Evolutionary conservation across 2,797 vertebrate species (phyloP).

Genomic region (Propithecus perrieri): DNA sequence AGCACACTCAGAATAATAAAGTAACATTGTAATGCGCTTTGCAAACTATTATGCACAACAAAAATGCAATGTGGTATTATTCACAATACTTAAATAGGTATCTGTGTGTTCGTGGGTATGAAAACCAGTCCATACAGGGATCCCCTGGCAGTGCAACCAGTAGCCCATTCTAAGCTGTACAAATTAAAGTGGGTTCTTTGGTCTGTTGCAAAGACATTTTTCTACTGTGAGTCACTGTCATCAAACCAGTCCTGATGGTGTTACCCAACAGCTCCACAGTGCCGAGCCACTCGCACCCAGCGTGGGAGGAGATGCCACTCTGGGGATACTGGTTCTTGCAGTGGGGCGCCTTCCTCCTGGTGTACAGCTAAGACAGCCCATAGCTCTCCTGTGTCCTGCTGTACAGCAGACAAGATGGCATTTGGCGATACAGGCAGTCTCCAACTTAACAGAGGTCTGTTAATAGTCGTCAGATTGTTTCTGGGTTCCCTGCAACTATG

Average conservation of each 20-base stretch:
- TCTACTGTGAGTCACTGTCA: background rate
- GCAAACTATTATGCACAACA: background rate
- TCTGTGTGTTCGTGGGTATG: background rate
- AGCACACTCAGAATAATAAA: constrained; percentile 10
- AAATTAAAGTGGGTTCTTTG: background rate
- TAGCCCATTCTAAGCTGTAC: background rate
- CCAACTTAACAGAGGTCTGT: background rate
- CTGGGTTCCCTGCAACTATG: background rate
- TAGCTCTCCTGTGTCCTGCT: background rate
- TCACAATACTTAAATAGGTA: background rate
- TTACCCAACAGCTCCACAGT: background rate
- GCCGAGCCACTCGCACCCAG: background rate
- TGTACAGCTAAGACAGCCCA: background rate
- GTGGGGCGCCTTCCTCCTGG: fast-evolving
- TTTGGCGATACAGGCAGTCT: background rate
- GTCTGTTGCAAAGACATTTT: background rate
- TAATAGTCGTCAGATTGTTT: background rate
- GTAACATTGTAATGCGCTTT: background rate
- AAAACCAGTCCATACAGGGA: background rate
- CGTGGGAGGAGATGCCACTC: background rate
- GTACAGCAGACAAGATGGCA: background rate
- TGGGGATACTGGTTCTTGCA: background rate
- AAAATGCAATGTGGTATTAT: too few relatives aligned
- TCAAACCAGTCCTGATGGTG: background rate
- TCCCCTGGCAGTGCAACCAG: background rate